A percentile compares a stretch with the other conserved stretches of the same genome.
These are phyloP conservation scores for Drosophila bocqueti DNA, from an alignment of 1,140 invertebrate species.

Conservation along the genomic window DNA sequence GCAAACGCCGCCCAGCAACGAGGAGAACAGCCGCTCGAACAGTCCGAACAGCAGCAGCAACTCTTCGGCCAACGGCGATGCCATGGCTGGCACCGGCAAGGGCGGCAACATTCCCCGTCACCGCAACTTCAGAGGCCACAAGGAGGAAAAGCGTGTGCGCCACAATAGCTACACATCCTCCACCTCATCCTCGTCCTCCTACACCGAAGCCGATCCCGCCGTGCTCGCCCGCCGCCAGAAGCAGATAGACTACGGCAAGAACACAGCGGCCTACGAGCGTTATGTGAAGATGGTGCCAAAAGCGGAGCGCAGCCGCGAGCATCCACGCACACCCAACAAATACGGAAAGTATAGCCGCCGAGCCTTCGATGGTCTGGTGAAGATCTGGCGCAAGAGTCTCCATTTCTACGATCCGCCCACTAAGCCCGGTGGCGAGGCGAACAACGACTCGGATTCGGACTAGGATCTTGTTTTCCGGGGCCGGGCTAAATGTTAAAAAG, in stretches of 20 bases:
- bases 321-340: conserved; percentile 96
- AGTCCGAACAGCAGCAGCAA: conserved; percentile 75
- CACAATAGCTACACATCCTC: conserved; percentile 76
- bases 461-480: conserved; percentile 32
- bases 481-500: conserved; percentile 12
- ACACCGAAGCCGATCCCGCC: conserved; percentile 90
- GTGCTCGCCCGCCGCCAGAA: conserved; percentile 93
- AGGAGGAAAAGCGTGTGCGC: conserved; percentile 69
- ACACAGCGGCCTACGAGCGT: conserved; percentile 94
- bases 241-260: conserved; percentile 98
- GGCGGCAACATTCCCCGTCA: conserved; percentile 1
- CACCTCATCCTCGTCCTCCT: conserved; percentile 77
- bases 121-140: conserved; percentile 42
- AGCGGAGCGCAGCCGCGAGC: conserved; percentile 87
- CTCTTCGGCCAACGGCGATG: conserved; percentile 48
- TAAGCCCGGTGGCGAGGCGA: not conserved
- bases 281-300: conserved; percentile 90
- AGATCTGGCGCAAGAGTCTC: conserved; percentile 93
- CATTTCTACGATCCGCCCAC: conserved; percentile 92
- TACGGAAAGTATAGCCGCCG: conserved; percentile 94
- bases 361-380: conserved; percentile 95
- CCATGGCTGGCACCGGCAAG: conserved; percentile 1
- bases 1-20: conserved; percentile 65
- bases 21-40: conserved; percentile 70
- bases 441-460: conserved; percentile 63